Conservation (phyloP, 2,113 vertebrate species). For the Otis tarda region DNA sequence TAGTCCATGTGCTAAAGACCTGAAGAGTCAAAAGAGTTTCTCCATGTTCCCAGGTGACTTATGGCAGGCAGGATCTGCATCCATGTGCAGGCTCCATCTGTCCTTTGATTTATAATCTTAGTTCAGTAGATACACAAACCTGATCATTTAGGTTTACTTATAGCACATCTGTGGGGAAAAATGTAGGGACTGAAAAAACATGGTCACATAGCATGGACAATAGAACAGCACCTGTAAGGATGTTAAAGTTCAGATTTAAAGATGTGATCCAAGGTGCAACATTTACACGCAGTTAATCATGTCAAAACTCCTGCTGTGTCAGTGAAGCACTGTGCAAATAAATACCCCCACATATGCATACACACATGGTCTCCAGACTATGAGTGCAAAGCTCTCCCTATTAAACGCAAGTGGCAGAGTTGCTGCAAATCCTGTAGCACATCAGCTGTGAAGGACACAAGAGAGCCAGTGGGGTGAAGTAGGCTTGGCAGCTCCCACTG, state of each 20-base stretch:
- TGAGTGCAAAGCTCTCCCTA: neutral
- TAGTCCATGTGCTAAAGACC: neutral
- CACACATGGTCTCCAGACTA: neutral
- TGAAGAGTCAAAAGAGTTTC: neutral
- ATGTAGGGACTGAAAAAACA: neutral
- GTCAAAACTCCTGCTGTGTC: fast-evolving
- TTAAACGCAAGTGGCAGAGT: neutral
- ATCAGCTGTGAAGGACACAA: neutral
- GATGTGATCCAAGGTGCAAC: neutral
- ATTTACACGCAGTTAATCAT: neutral
- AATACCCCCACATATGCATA: neutral
- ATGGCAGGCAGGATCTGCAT: neutral
- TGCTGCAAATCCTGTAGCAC: neutral
- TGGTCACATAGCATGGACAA: neutral
- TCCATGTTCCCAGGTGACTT: neutral
- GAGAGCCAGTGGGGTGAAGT: fast-evolving
- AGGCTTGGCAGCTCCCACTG: neutral
- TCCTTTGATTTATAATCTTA: neutral
- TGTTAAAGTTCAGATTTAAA: neutral
- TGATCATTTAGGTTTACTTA: neutral
- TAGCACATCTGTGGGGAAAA: neutral
- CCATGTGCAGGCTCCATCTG: neutral
- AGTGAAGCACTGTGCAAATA: neutral
- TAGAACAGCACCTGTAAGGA: neutral
- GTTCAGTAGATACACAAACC: neutral